Base-by-base conservation (phyloP, 2,888 invertebrate species). In the Lymantria monacha region DNA sequence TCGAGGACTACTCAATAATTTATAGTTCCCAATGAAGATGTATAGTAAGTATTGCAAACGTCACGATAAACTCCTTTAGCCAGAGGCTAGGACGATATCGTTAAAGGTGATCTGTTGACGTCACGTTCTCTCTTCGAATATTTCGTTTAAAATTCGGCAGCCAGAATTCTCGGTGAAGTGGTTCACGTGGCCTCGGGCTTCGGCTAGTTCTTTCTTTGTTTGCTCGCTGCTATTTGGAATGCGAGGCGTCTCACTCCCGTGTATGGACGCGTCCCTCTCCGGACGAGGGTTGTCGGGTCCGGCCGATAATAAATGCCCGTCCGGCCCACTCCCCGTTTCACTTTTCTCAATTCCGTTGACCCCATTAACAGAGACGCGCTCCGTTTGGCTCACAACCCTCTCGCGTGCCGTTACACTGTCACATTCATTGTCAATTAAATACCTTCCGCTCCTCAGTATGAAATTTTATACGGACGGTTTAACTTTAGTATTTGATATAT, bases 281-380 rank as follows among this genome's bases (percentile, higher is more conserved):
- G 52, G 59, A 63, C 55, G 63, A 69, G 69, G 66, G 69, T 73
- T 75, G 74, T 64, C 60, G 65, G 69, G 62, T 66, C 69, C 69
- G 66, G 63, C 71, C 70, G 66, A 74, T 74, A 78, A 81, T 80
- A 81, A 83, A 83, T 78, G 75, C 74, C 73, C 71, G 76, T 72
- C 76, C 74, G 70, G 72, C 66, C 74, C 76, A 72, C 73, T 79
- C 74, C 70, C 68, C 79, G 74, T 83, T 85, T 83, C 83, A 85
- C 85, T 87, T 85, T 87, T 85, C 86, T 84, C 86, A 84, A 86
- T 87, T 86, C 79, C 83, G 82, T 76, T 83, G 85, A 85, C 87
- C 85, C 85, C 81, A 84, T 87, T 84, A 83, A 75, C 79, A 70
- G 76, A 79, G 80, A 75, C 71, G 68, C 79, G 82, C 73, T 80